Evolutionary conservation across 2,113 vertebrate species (phyloP).

Genomic region (Triplophysa siluroides): DNA sequence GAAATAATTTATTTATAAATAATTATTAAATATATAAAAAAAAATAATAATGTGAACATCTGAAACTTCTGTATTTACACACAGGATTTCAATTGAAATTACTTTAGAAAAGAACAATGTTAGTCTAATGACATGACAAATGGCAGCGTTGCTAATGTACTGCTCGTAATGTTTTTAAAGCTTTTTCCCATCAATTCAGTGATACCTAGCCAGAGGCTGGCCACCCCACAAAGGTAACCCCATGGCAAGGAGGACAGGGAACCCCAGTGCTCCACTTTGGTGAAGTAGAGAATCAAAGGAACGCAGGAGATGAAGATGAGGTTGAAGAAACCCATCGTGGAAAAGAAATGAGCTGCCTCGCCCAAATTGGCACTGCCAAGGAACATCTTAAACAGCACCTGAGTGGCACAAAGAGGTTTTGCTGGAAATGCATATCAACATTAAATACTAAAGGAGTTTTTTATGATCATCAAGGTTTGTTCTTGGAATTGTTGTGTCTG

Average conservation of each 20-base stretch:
- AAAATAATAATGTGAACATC: too few relatives aligned
- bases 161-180: not conserved
- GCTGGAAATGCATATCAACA: not conserved
- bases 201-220: constrained; percentile 93
- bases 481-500: not conserved
- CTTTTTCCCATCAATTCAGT: not conserved
- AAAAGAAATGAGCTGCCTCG: constrained; percentile 94
- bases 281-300: constrained; percentile 93
- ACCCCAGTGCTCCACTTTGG: constrained; percentile 94
- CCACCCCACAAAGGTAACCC: constrained; percentile 96
- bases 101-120: not conserved
- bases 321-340: constrained; percentile 96
- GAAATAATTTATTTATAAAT: too few relatives aligned
- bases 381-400: constrained; percentile 99
- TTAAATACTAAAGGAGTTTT: not conserved
- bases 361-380: constrained; percentile 94
- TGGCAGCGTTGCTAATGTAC: not conserved
- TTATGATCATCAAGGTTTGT: constrained; percentile 14
- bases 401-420: constrained; percentile 25
- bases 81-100: too few relatives aligned
- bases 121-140: not conserved
- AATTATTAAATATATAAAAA: too few relatives aligned
- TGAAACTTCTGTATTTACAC: too few relatives aligned
- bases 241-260: constrained; percentile 92
- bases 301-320: constrained; percentile 96